Base-by-base conservation (phyloP, 2,888 invertebrate genomes). In the Caenorhabditis angaria region DNA sequence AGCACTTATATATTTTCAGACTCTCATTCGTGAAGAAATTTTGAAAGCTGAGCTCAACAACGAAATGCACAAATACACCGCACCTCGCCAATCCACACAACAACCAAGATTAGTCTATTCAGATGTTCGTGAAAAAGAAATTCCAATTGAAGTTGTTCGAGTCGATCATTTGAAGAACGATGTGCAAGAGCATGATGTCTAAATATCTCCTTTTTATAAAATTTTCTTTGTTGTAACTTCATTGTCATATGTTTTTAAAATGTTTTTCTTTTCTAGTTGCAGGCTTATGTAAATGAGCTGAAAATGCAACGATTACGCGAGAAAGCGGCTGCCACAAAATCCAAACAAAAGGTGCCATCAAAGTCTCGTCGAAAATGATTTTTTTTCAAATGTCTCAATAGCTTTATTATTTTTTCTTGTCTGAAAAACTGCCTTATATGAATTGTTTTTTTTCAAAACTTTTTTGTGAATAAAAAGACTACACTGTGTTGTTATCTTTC, bases 21-120 rank as follows among this genome's bases (percentile, higher is more conserved):
- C 68, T 24, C 68, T 79, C 32, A 75, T 79, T 53, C 74, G 75
- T 29, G 79, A 79, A 58, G 79, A 79, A 65, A 72, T 79, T 60
- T 66, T 79, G 51, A 79, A 79, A 62, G 69, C 76, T 35, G 79
- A 79, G 59, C 66, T 79, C 41, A 78, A 78, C 70, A 78, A 78
- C 59, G 78, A 78, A 24, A 64, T 78, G 66, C 75, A 76, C 60
- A 67, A 67, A 55, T 70, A 29, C 53, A 71, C 67, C 6, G 68
- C 59, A 14, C 73, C 73, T 56, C 56, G 68, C 5, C 14, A 20
- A 6, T 1, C 18, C 12, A 64, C 61, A 8, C 69, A 73, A 24
- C 69, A 64, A 25, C 75, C 77, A 22, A 74, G 61, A 60, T 53
- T 74, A 3, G 67, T 75, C 8, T 60, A 69, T 57, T 69, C 75